Conservation (phyloP, 1,140 invertebrate genomes). For the Temnothorax nylanderi region DNA sequence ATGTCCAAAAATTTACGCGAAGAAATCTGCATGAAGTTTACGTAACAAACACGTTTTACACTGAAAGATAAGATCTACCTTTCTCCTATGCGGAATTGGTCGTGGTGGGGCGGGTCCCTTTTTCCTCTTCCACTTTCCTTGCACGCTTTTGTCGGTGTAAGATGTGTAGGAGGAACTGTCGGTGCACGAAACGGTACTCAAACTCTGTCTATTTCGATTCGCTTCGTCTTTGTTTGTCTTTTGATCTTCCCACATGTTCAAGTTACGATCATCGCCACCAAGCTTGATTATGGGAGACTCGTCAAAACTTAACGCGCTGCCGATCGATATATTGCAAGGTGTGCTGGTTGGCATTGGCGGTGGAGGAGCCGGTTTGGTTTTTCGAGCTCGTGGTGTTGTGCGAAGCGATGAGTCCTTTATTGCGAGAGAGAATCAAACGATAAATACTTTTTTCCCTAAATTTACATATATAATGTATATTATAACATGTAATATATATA, state of each 20-base stretch:
- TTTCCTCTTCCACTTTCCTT: constrained; percentile 90
- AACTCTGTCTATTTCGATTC: constrained; percentile 87
- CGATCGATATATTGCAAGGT: constrained; percentile 55
- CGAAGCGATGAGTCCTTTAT: constrained; percentile 80
- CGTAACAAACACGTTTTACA: not conserved
- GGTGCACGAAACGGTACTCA: constrained; percentile 52
- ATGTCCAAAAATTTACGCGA: not conserved
- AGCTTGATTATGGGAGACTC: constrained; percentile 71
- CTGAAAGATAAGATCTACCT: constrained; percentile 78
- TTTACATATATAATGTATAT: not conserved
- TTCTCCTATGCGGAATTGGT: constrained; percentile 89
- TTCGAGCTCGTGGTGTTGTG: constrained; percentile 81
- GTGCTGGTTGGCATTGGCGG: constrained; percentile 84
- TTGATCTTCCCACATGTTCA: constrained; percentile 83
- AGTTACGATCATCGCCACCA: constrained; percentile 46
- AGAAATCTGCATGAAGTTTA: not conserved
- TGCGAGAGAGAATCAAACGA: not conserved
- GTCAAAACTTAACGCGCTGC: constrained; percentile 40
- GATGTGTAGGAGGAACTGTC: constrained; percentile 69
- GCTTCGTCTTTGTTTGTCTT: constrained; percentile 87
- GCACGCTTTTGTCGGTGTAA: constrained; percentile 87
- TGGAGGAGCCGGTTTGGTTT: constrained; percentile 86
- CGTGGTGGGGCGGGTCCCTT: constrained; percentile 93
- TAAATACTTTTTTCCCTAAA: not conserved
- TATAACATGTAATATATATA: not conserved